Conservation (phyloP, 2,797 vertebrate genomes). For the Cottoperca gobio region DNA sequence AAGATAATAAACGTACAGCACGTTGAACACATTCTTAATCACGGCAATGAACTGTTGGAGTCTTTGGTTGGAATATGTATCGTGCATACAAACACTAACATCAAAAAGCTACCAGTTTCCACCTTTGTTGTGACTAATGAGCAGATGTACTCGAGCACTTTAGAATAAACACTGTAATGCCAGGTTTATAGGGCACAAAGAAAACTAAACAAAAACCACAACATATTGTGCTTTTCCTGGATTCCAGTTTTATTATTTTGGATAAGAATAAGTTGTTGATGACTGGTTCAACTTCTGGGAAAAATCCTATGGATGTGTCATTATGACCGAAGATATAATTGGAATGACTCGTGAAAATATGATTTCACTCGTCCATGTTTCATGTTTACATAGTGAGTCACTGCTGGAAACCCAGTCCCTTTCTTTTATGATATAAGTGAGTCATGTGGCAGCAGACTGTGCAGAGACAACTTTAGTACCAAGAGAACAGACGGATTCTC, state of each 20-base stretch:
- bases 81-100: background rate
- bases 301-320: constrained; percentile 66
- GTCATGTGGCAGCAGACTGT: constrained; percentile 51
- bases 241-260: constrained; percentile 1
- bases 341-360: constrained; percentile 66
- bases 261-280: constrained; percentile 23
- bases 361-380: constrained; percentile 68
- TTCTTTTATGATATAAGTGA: constrained; percentile 59
- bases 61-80: background rate
- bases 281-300: constrained; percentile 69
- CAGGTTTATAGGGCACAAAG: background rate
- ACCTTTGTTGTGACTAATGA: background rate
- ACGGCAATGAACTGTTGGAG: background rate
- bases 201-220: background rate
- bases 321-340: constrained; percentile 47
- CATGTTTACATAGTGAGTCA: constrained; percentile 63
- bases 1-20: constrained; percentile 2
- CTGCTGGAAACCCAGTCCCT: constrained; percentile 24
- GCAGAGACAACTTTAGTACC: constrained; percentile 37
- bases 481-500: constrained; percentile 38
- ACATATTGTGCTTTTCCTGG: background rate
- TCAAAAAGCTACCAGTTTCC: background rate
- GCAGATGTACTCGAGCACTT: background rate
- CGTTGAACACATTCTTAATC: constrained; percentile 5
- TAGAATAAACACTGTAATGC: background rate